Base-by-base conservation (phyloP, 92 coral and sea anemone genomes). In the Umimayanthus chanpuru region DNA sequence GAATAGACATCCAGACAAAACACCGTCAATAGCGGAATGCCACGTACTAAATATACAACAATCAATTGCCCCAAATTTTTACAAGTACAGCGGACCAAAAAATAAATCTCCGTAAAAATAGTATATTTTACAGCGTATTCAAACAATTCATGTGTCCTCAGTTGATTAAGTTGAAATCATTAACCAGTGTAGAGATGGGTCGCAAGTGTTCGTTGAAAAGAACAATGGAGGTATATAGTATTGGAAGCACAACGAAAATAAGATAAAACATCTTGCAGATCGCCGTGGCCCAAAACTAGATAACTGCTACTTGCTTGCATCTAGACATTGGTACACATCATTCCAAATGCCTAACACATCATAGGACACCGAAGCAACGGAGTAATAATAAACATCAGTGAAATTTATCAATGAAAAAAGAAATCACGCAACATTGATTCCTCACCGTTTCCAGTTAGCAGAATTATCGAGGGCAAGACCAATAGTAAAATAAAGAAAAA, bases 261-360 rank as follows among this genome's bases (percentile, higher is more conserved):
- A 85, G 88, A 89, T 91, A 94, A 87, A 90, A 94, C 97, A 94
- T 85, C 93, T 77, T 75, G 84, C 75, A 73, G 67, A 41, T 26
- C 88, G 70, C 77, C 81, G 65, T 41, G 30, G 55, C 40, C 64
- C 79, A 28, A 81, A 83, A 85, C 89, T 65, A n/a, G 90, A 77
- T 38, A 84, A 85, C 80, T 83, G 80, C 89, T 71, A 67, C 84
- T 83, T 90, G 93, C 66, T 88, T 41, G 61, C 90, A 90, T 81
- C 86, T 91, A 76, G 76, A 43, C 85, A 67, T 94, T 61, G 92
- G 94, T 86, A 83, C 81, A 79, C 87, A 85, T 97, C 99, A 97
- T 95, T 94, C 99, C 99, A 97, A 97, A 97, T 97, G 99, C 99
- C 99, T 97, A 90, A 88, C 88, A 90, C 99, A 95, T 97, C 99